Conservation (phyloP, 2,113 vertebrate genomes). For the Eudyptes chrysolophus region DNA sequence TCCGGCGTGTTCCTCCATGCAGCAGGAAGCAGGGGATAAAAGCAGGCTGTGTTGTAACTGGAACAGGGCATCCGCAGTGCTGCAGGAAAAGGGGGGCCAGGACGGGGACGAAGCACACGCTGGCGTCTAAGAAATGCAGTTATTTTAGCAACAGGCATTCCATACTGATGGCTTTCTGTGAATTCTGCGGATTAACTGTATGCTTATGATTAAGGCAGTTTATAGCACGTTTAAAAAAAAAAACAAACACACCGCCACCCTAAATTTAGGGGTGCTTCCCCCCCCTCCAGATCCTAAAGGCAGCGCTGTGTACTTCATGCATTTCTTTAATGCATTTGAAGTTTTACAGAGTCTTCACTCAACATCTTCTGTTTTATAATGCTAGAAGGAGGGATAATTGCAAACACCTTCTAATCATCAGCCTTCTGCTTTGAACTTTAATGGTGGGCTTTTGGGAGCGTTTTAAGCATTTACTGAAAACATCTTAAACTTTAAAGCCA, state of each 20-base stretch:
- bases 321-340: not conserved
- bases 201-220: not conserved
- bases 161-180: not conserved
- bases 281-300: not conserved
- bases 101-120: not conserved
- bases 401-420: conserved; percentile 31
- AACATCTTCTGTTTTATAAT: not conserved
- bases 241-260: not conserved
- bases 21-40: conserved; percentile 61
- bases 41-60: not conserved
- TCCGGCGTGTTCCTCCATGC: conserved; percentile 14
- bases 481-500: not conserved
- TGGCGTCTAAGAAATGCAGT: not conserved
- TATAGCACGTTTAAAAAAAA: not conserved
- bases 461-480: conserved; percentile 30
- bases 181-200: not conserved
- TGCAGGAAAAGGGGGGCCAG: conserved; percentile 35
- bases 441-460: not conserved
- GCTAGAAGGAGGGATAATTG: not conserved
- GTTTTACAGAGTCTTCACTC: not conserved
- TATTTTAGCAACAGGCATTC: conserved; percentile 10
- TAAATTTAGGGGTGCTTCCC: not conserved
- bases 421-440: conserved; percentile 43
- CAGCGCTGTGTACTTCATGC: not conserved
- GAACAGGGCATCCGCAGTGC: not conserved